Percentiles rank a stretch among this genome's conserved stretches.
These are phyloP conservation scores for Astur gentilis DNA, from an alignment of 2,113 vertebrate genomes.

Conservation along the genomic window DNA sequence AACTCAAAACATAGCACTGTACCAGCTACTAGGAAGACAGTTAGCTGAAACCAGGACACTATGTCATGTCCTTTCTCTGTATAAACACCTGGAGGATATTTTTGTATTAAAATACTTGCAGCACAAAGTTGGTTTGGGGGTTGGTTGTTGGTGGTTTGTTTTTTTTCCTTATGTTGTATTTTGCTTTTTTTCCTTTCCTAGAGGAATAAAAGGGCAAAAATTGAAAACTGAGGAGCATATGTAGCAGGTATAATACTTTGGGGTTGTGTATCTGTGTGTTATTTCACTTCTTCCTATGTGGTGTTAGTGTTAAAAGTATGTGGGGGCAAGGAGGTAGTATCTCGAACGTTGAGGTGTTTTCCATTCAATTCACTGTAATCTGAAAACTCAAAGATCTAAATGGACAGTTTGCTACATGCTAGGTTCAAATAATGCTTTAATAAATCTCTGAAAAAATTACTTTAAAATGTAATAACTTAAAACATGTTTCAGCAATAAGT, in stretches of 20 bases:
- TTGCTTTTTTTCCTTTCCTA: background rate
- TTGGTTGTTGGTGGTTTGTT: background rate
- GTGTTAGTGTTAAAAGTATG: background rate
- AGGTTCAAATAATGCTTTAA: background rate
- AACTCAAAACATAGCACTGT: too few relatives aligned
- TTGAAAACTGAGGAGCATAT: background rate
- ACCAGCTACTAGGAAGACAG: too few relatives aligned
- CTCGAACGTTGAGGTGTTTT: background rate
- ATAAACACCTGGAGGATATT: background rate
- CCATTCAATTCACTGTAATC: background rate
- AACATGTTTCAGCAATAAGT: background rate
- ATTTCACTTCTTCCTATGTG: background rate
- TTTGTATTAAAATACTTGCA: background rate
- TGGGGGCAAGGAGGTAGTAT: background rate
- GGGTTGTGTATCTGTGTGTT: background rate
- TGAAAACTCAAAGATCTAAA: background rate
- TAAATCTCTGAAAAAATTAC: background rate
- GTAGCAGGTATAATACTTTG: background rate
- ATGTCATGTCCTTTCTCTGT: background rate
- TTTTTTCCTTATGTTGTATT: background rate
- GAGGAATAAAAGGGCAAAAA: background rate
- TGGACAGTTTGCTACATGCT: background rate
- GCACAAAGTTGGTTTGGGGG: background rate
- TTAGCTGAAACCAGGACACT: too few relatives aligned
- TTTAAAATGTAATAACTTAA: background rate